Evolutionary conservation across 2,797 vertebrate genomes (phyloP).

Genomic region (Tiaroga cobitis): DNA sequence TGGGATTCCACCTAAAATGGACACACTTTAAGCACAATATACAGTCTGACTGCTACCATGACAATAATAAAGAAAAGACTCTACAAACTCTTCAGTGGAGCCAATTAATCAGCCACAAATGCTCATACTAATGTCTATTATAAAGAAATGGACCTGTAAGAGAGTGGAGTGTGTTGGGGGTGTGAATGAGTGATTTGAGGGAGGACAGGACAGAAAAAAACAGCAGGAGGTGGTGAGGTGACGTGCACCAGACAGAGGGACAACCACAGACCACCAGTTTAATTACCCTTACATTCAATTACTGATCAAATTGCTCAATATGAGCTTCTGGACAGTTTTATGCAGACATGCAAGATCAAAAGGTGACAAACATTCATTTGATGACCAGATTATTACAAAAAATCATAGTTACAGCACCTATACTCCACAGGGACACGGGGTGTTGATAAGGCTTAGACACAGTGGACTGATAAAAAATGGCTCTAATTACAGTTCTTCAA

Average conservation of each 20-base stretch:
- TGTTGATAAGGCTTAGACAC: slow-evolving; percentile 19
- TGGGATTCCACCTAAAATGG: background rate
- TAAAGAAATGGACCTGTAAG: slow-evolving; percentile 3
- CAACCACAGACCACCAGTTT: slow-evolving; percentile 6
- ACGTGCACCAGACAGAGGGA: slow-evolving; percentile 28
- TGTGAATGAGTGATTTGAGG: slow-evolving; percentile 28
- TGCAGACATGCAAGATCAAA: background rate
- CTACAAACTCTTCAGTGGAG: background rate
- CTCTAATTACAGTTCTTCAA: slow-evolving; percentile 27
- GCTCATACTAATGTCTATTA: background rate
- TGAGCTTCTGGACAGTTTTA: slow-evolving; percentile 7
- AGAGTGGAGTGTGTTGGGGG: slow-evolving; percentile 23
- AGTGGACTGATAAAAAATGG: slow-evolving; percentile 34
- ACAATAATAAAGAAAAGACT: background rate
- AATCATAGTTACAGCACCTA: slow-evolving; percentile 5
- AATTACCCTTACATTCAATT: slow-evolving; percentile 6
- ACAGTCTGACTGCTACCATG: background rate
- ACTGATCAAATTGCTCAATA: slow-evolving; percentile 3
- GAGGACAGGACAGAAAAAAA: slow-evolving; percentile 36
- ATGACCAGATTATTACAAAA: background rate
- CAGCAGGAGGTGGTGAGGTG: slow-evolving; percentile 43
- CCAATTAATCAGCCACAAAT: background rate
- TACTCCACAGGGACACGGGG: background rate
- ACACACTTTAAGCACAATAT: background rate
- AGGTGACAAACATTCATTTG: background rate